Evolutionary conservation across 2,113 vertebrate species (phyloP).

Genomic region (Cairina moschata): DNA sequence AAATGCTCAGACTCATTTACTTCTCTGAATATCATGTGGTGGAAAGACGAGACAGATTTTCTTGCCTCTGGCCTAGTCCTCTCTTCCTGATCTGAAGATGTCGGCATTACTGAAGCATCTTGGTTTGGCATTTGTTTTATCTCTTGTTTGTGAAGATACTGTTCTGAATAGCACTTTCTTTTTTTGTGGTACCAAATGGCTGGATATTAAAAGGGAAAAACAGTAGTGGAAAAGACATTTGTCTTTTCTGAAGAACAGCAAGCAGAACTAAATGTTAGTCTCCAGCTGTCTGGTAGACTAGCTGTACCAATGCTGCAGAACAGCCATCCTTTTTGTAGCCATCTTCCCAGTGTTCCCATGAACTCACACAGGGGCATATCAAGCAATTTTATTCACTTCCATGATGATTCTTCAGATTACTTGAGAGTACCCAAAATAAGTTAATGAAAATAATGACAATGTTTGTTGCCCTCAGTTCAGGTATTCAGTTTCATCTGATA

Average conservation of each 20-base stretch:
- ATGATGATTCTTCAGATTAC: neutral
- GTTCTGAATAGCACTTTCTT: slow-evolving; percentile 39
- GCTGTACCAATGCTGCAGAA: neutral
- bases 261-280: neutral
- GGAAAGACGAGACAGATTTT: slow-evolving; percentile 35
- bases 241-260: slow-evolving; percentile 26
- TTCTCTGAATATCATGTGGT: slow-evolving; percentile 20
- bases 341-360: neutral
- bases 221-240: neutral
- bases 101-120: neutral
- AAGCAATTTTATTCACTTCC: neutral
- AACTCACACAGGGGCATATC: neutral
- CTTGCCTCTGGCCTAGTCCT: slow-evolving; percentile 42
- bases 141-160: slow-evolving; percentile 5
- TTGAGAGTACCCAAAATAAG: neutral
- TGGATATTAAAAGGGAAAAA: slow-evolving; percentile 36
- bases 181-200: neutral
- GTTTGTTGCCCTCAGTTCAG: neutral
- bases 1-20: neutral
- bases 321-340: neutral
- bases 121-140: slow-evolving; percentile 50
- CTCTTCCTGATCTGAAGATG: slow-evolving; percentile 15
- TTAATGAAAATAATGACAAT: neutral
- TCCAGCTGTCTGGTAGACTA: slow-evolving; percentile 2
- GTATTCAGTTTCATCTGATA: neutral